These are phyloP conservation scores for Hemibagrus wyckioides DNA, from an alignment of 2,113 vertebrate species.

Conservation along the genomic window DNA sequence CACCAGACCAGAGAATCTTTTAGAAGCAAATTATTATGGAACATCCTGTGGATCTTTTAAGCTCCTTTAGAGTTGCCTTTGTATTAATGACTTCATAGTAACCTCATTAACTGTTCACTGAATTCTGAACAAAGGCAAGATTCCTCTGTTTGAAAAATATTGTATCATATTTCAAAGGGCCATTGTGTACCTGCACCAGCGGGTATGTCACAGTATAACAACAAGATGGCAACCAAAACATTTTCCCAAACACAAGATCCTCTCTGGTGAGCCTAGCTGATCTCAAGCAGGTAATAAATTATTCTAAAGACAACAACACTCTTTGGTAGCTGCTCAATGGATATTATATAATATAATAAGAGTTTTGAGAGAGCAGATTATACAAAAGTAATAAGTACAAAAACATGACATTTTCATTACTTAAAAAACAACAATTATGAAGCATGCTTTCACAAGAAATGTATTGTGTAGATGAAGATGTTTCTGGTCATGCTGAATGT, in stretches of 20 bases:
- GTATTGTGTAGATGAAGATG: background rate
- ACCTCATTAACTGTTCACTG: background rate
- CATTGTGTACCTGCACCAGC: no score
- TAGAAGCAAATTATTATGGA: background rate
- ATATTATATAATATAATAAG: background rate
- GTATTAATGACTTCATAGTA: background rate
- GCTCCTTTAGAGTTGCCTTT: background rate
- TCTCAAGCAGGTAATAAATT: background rate
- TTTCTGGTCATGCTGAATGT: constrained; percentile 49
- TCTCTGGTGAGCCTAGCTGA: background rate
- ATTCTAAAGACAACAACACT: background rate
- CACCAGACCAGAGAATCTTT: background rate
- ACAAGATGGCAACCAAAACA: background rate
- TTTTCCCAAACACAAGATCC: background rate
- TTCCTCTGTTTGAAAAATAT: background rate
- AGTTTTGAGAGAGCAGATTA: background rate
- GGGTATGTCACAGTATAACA: no score
- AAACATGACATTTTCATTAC: background rate
- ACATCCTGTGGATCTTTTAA: background rate
- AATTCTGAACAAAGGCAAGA: background rate
- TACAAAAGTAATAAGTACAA: background rate
- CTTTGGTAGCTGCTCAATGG: background rate
- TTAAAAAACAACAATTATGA: no score
- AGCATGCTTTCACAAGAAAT: background rate
- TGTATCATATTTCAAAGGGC: background rate